Percentiles rank a stretch among this genome's conserved stretches.
Conservation (phyloP, 2,797 vertebrate species). For the Scyliorhinus canicula region DNA sequence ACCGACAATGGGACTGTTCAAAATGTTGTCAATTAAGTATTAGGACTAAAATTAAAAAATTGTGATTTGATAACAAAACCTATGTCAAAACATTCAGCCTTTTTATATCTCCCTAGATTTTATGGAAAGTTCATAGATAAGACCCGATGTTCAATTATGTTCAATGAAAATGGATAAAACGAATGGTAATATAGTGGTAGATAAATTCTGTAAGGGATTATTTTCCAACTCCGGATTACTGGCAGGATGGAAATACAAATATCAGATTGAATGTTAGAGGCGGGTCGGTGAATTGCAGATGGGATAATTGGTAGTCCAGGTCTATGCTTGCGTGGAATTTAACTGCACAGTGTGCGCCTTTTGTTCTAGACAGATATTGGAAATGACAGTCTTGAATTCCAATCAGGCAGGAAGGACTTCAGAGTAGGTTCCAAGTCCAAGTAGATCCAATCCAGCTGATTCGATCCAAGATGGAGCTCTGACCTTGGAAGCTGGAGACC, state of each 20-base stretch:
- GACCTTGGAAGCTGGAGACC: too few relatives aligned
- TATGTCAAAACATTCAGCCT: too few relatives aligned
- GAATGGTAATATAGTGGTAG: neutral
- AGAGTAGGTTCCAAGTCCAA: neutral
- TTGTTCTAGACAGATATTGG: neutral
- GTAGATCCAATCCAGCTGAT: neutral
- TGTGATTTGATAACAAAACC: neutral
- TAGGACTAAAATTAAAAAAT: neutral
- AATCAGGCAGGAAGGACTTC: neutral
- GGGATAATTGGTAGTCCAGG: neutral
- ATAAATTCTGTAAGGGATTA: neutral
- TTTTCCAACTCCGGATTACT: neutral
- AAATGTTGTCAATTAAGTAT: neutral
- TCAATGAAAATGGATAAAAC: neutral
- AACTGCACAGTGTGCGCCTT: neutral
- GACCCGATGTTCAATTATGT: neutral
- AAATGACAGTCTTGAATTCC: neutral
- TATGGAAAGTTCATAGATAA: neutral
- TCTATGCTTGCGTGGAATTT: neutral
- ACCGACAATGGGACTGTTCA: neutral
- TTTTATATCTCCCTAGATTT: neutral
- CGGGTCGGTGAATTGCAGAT: neutral
- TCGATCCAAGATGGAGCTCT: too few relatives aligned
- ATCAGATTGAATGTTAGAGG: neutral
- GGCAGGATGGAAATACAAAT: neutral